Evolutionary conservation across 2,797 vertebrate genomes (phyloP).

Genomic region (Pachyuromys duprasi): DNA sequence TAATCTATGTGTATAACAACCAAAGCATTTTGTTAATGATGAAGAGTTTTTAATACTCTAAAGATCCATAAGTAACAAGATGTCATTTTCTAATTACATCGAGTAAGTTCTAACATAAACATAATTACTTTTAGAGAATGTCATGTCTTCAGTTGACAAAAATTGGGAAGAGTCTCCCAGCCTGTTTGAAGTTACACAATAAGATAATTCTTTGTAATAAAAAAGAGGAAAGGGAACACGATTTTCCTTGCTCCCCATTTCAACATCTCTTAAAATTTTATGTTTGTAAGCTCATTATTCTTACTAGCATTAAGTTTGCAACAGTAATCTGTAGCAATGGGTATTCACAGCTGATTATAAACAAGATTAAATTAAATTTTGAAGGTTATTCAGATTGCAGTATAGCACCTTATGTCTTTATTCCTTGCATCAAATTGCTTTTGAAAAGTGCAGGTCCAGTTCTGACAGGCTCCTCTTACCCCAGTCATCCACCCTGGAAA

Average conservation of each 20-base stretch:
- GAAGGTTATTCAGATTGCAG: not conserved
- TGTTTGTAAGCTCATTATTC: constrained; percentile 15
- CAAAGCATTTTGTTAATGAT: not conserved
- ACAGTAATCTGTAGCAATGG: not conserved
- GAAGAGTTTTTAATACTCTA: not conserved
- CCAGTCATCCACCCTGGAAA: no score
- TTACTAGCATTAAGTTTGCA: not conserved
- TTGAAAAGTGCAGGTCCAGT: not conserved
- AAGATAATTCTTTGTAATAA: not conserved
- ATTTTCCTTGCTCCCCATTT: not conserved
- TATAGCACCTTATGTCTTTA: not conserved
- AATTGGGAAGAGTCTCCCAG: not conserved
- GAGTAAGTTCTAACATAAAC: constrained; percentile 9
- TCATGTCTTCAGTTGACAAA: not conserved
- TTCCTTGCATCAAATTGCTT: not conserved
- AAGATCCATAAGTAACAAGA: not conserved
- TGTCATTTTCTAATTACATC: constrained; percentile 8
- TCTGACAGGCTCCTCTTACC: not conserved
- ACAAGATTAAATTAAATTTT: not conserved
- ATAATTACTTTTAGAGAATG: not conserved
- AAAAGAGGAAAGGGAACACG: not conserved
- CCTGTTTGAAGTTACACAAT: not conserved
- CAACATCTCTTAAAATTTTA: not conserved
- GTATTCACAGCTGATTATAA: not conserved
- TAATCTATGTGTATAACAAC: not conserved